These are phyloP conservation scores for Galago senegalensis DNA, from an alignment of 2,797 vertebrate genomes.

Conservation along the genomic window DNA sequence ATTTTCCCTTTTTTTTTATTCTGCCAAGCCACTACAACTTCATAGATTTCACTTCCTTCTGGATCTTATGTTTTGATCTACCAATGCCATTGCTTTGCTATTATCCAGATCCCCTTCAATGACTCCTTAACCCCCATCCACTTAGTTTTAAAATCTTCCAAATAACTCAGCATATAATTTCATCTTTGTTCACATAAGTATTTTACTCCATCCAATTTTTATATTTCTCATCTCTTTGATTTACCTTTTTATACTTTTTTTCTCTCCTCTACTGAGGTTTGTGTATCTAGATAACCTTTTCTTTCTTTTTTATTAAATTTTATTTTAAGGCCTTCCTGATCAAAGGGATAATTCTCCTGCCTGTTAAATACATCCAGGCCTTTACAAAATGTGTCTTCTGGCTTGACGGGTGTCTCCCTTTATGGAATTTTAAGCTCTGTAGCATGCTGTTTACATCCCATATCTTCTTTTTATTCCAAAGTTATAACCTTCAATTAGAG, in stretches of 20 bases:
- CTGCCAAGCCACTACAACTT: neutral
- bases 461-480: slow-evolving; percentile 47
- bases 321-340: slow-evolving; percentile 13
- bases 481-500: neutral
- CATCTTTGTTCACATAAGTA: neutral
- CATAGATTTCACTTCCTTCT: neutral
- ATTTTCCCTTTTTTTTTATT: neutral
- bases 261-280: neutral
- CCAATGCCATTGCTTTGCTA: neutral
- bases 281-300: neutral
- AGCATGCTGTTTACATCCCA: neutral
- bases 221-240: neutral
- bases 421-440: neutral
- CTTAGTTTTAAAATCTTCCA: slow-evolving; percentile 15
- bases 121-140: neutral
- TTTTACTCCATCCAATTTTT: neutral
- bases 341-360: neutral
- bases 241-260: neutral
- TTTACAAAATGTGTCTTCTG: neutral
- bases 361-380: neutral
- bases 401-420: neutral
- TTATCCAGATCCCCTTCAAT: neutral
- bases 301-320: slow-evolving; percentile 20
- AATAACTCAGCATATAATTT: neutral
- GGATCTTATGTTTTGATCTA: neutral